Base-by-base conservation (phyloP, 1,140 invertebrate species). In the Bombus breviceps region DNA sequence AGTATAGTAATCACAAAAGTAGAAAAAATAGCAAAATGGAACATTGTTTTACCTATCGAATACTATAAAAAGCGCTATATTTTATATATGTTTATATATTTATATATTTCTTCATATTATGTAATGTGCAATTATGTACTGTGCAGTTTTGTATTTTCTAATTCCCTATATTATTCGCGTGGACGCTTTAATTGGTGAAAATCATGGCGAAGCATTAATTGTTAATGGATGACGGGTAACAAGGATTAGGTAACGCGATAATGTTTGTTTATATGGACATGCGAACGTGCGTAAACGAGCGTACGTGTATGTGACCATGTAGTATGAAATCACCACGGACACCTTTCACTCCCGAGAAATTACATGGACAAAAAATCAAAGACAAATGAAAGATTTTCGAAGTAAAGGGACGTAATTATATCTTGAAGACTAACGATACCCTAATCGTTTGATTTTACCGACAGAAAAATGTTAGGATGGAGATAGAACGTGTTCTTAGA, bases 251-350 rank as follows among this genome's bases (percentile, higher is more conserved):
- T 79, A 89, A 89, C 41, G 34, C 32, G 53, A 72, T 79, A 84
- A 74, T n/a, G 41, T 79, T 68, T 69, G 68, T 86, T 83, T 86
- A 89, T 89, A 89, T 89, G 88, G 75, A 18, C 57, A 83, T 53
- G 66, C 32, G 77, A 64, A 85, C 77, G 83, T 64, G 53, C 41
- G 66, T 43, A 53, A 15, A 71, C 25, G 43, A 9, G 12, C 75
- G 37, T 57, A 53, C 22, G 9, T 43, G 18, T 62, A 64, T 47
- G 9, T 34, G 22, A 34, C 53, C 47, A 53, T 47, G 25, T 28
- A 47, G 8, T 41, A 53, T 72, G 76, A 79, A 62, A 72, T 77
- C 64, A 47, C 39, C 12, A 34, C 13, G 43, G 37, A 32, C 64
- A 75, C 66, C 76, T 84, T 84, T 80, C 76, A 80, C 53, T 84